These are phyloP conservation scores for Spodoptera frugiperda DNA, from an alignment of 1,140 invertebrate genomes.

Conservation along the genomic window DNA sequence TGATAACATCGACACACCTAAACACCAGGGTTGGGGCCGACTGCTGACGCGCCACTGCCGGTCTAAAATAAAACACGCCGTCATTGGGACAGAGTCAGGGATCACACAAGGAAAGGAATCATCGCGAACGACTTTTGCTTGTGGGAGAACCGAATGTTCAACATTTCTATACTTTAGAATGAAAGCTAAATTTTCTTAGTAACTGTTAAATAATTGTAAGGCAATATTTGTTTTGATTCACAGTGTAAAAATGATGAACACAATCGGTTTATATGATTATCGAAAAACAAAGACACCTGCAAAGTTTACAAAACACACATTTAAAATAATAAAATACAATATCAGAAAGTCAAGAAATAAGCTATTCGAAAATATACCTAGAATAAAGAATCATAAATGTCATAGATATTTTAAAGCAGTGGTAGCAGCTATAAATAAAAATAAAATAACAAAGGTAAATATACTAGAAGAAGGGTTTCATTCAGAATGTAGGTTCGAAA, in stretches of 20 bases:
- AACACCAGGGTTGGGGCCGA: constrained; percentile 86
- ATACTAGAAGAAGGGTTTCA: constrained; percentile 35
- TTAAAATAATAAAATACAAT: constrained; percentile 40
- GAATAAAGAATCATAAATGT: constrained; percentile 44
- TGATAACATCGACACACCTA: constrained; percentile 86
- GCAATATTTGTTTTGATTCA: neutral
- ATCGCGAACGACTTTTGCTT: constrained; percentile 23
- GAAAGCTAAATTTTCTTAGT: neutral
- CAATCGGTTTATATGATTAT: constrained; percentile 5
- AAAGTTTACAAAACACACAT: constrained; percentile 39
- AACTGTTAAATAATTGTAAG: neutral
- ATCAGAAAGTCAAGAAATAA: constrained; percentile 39
- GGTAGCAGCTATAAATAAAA: constrained; percentile 46
- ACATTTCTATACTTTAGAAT: constrained; percentile 27
- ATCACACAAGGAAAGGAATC: constrained; percentile 37
- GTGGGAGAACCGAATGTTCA: constrained; percentile 46
- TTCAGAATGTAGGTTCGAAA: constrained; percentile 36
- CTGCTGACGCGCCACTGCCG: constrained; percentile 86
- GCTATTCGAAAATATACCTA: constrained; percentile 30
- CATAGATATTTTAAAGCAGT: constrained; percentile 43
- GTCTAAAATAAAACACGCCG: constrained; percentile 85
- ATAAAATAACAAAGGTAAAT: constrained; percentile 22
- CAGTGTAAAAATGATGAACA: constrained; percentile 26
- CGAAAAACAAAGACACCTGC: constrained; percentile 40
- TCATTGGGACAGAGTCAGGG: constrained; percentile 67